Evolutionary conservation across 2,888 invertebrate genomes (phyloP).

Genomic region (Labia minor): DNA sequence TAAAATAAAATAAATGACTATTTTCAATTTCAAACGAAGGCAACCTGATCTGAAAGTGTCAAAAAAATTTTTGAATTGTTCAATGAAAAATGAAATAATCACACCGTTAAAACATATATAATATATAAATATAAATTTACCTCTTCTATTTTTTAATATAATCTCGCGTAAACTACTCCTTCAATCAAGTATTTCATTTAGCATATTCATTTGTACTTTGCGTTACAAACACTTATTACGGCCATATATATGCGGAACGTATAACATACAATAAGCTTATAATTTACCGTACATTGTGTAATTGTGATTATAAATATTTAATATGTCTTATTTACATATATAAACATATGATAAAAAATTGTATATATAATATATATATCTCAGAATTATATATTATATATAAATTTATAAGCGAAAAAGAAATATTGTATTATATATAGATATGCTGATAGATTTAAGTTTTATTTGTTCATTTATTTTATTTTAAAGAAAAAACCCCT

Average conservation of each 20-base stretch:
- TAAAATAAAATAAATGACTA: too few relatives aligned
- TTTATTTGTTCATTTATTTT: conserved; percentile 7
- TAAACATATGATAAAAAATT: conserved; percentile 16
- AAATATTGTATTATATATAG: neutral
- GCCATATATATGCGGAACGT: conserved; percentile 13
- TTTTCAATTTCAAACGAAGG: too few relatives aligned
- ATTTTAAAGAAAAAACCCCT: conserved; percentile 13
- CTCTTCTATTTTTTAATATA: neutral
- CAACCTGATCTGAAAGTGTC: too few relatives aligned
- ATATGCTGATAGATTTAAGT: conserved; percentile 1
- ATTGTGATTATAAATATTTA: conserved; percentile 28
- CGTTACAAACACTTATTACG: neutral
- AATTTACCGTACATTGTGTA: conserved; percentile 29
- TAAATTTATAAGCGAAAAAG: neutral
- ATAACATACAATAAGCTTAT: conserved; percentile 1
- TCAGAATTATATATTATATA: conserved; percentile 4
- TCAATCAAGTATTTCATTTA: neutral
- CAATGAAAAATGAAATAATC: too few relatives aligned
- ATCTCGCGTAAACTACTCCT: neutral
- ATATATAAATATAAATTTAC: too few relatives aligned
- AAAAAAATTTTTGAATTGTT: too few relatives aligned
- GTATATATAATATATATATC: conserved; percentile 20
- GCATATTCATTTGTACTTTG: neutral
- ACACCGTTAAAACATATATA: too few relatives aligned
- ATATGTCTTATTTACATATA: conserved; percentile 27